Base-by-base conservation (phyloP, 2,888 invertebrate genomes). In the Nemotelus pantherinus region DNA sequence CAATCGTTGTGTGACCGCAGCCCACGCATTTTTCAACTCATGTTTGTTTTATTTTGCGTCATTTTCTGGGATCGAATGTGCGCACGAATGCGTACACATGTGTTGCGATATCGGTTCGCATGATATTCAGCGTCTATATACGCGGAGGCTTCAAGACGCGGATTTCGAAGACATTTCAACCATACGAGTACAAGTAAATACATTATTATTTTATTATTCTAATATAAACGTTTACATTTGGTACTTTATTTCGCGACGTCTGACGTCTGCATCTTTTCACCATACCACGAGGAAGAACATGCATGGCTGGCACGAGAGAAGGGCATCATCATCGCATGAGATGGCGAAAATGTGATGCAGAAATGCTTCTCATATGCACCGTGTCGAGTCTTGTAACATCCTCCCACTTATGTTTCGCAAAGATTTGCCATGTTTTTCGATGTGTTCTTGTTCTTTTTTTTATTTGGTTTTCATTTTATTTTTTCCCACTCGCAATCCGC, bases 171-270 rank as follows among this genome's bases (percentile, higher is more conserved):
- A 60, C 74, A 50, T 60, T 60, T 70, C 25, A 9, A 70, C 47
- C 44, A 55, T 6, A 65, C 65, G 9, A 3, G 10, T 41, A 60
- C 50, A 63, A 48, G 45, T 39, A n/a, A n/a, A n/a, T n/a, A 58
- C 48, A 74, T 74, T 74, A 74, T 74, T 74, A 76, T 67, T 76
- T 76, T 76, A 76, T 79, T 79, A 78, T 79, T 79, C 78, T 79
- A 79, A 79, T 79, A 79, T 78, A 79, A 79, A 79, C 79, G 79
- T 79, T 79, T 78, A 77, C 78, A 75, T 78, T 79, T 77, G 76
- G 78, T 79, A 72, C 78, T 78, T 79, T 79, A 79, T 79, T 79
- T 77, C 77, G 45, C 25, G 25, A 44, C 9, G 76, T 43, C 25
- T 39, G 63, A 63, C 39, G 63, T 25, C 65, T 25, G 25, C 25